These are phyloP conservation scores for Barbus barbus DNA, from an alignment of 2,113 vertebrate genomes.

Conservation along the genomic window DNA sequence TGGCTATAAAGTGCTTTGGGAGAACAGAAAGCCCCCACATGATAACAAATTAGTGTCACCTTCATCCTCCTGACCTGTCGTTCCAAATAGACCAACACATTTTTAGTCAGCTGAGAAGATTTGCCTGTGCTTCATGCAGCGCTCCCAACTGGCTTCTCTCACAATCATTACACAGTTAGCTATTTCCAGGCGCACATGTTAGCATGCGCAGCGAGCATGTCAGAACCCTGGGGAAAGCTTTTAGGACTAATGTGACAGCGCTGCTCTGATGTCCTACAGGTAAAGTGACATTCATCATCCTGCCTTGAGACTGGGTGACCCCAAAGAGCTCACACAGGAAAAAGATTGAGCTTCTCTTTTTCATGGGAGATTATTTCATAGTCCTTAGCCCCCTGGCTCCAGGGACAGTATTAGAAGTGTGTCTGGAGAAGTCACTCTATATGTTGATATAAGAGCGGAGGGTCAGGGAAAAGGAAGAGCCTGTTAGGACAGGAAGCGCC, in stretches of 20 bases:
- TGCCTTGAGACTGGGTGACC: slow-evolving; percentile 1
- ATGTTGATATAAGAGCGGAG: slow-evolving; percentile 38
- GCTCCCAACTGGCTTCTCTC: slow-evolving; percentile 36
- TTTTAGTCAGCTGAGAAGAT: slow-evolving; percentile 29
- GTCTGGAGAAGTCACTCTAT: slow-evolving; percentile 28
- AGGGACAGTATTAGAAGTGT: slow-evolving; percentile 7
- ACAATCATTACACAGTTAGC: slow-evolving; percentile 33
- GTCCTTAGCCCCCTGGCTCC: slow-evolving; percentile 5
- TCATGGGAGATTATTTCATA: slow-evolving; percentile 21
- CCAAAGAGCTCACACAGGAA: slow-evolving; percentile 4
- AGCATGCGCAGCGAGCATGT: slow-evolving; percentile 9
- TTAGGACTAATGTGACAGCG: slow-evolving; percentile 20
- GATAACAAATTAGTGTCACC: slow-evolving; percentile 69
- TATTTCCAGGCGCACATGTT: slow-evolving; percentile 31
- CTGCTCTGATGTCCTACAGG: slow-evolving; percentile 12
- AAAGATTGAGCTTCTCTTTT: slow-evolving; percentile 17
- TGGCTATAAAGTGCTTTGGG: slow-evolving; percentile 57
- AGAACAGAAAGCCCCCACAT: slow-evolving; percentile 25
- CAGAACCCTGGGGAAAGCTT: not conserved
- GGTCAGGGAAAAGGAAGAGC: slow-evolving; percentile 15
- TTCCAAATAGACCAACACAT: slow-evolving; percentile 14
- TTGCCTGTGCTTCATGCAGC: slow-evolving; percentile 20
- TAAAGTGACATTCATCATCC: slow-evolving; percentile 12
- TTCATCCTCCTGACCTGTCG: slow-evolving; percentile 43
- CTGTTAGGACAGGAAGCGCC: slow-evolving; percentile 24